phyloP scores from a whole-genome alignment of 2,113 vertebrate genomes.

The Psilopsiagon aymara region DNA sequence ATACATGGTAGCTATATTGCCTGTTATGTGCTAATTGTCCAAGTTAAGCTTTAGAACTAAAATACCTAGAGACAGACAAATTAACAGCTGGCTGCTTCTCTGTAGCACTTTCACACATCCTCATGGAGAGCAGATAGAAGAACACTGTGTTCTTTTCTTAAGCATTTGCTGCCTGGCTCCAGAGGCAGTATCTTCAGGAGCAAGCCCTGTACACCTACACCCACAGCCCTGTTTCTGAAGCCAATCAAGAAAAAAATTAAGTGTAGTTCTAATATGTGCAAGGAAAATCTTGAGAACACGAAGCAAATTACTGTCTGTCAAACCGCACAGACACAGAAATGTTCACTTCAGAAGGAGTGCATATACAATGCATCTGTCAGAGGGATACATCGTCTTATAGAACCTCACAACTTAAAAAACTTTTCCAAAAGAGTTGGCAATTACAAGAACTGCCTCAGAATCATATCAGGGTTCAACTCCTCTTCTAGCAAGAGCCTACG shows the following conservation, averaged over 20 bases:
- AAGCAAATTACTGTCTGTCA: constrained; percentile 37
- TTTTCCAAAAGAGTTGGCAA: background rate
- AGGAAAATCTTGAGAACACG: background rate
- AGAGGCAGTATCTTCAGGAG: background rate
- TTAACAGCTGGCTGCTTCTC: background rate
- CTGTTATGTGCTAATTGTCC: background rate
- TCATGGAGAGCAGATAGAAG: background rate
- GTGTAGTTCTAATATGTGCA: background rate
- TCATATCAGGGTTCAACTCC: background rate
- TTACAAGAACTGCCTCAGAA: background rate
- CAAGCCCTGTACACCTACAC: background rate
- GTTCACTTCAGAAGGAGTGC: background rate
- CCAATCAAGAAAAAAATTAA: background rate
- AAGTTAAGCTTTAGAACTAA: background rate
- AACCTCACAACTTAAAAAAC: background rate
- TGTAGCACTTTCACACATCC: background rate
- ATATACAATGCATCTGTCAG: constrained; percentile 12
- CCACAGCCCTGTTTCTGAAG: background rate
- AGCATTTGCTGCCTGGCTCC: background rate
- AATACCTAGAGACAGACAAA: background rate
- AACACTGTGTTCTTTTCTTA: background rate
- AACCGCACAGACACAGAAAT: background rate
- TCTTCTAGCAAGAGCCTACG: background rate
- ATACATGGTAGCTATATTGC: background rate
- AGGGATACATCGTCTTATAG: background rate